Evolutionary conservation across 2,888 invertebrate genomes (phyloP).

Genomic region (Ophion costatus): DNA sequence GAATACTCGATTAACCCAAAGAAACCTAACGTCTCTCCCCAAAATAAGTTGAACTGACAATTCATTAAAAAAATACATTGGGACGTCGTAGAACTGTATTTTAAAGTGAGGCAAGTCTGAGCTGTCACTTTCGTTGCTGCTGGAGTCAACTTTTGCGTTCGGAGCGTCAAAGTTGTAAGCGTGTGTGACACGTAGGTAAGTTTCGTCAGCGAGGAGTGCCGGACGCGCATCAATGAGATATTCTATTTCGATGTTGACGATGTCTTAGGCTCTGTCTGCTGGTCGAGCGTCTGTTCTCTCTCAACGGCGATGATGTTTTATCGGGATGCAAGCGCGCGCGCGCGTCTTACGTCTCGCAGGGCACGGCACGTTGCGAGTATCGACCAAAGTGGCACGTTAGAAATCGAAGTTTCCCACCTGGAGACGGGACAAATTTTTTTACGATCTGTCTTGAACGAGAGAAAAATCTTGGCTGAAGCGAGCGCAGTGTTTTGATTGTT

Average conservation of each 20-base stretch:
- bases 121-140: conserved; percentile 50
- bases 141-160: conserved; percentile 40
- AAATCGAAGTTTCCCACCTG: conserved; percentile 17
- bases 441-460: neutral
- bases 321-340: conserved; percentile 32
- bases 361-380: neutral
- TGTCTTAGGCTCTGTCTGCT: conserved; percentile 45
- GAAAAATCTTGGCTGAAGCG: neutral
- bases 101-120: conserved; percentile 2
- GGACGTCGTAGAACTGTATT: neutral
- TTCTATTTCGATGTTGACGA: conserved; percentile 65
- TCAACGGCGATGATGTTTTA: conserved; percentile 10
- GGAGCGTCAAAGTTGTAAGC: conserved; percentile 31
- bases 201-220: conserved; percentile 46
- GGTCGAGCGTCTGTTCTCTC: conserved; percentile 33
- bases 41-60: neutral
- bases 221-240: conserved; percentile 65
- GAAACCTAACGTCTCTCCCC: neutral
- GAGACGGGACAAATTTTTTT: neutral
- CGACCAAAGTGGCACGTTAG: conserved; percentile 38
- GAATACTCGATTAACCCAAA: neutral
- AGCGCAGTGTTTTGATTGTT: neutral
- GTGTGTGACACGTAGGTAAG: conserved; percentile 32
- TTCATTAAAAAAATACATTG: neutral
- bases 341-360: conserved; percentile 32